Base-by-base conservation (phyloP, 2,888 invertebrate species). In the Drosophila sordidapex region DNA sequence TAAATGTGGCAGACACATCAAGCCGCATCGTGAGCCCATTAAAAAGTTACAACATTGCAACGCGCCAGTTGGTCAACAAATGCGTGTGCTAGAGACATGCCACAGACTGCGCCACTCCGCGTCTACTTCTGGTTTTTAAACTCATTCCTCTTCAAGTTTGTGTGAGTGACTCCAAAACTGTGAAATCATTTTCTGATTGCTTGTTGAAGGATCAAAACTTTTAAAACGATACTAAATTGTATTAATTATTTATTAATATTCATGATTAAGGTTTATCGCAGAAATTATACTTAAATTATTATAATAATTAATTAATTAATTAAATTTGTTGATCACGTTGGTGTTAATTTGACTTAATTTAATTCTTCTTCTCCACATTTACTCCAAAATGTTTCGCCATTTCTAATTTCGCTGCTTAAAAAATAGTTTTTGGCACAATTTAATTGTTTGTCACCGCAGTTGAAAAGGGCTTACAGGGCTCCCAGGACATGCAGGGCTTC, bases 11-110 rank as follows among this genome's bases (percentile, higher is more conserved):
- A 40, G 56, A 56, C 29, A n/a, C 11, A 11, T 29, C 56, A 7
- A 27, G 38, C 56, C 18, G 31, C 51, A 52, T 31, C n/a, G 51
- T 31, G 29, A 21, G 29, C 43, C 74, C 81, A 81, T 79, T 79
- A 79, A 81, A 81, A 81, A 70, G 70, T 77, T 57, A 78, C 78
- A 70, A 75, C 72, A 56, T 70, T 81, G 69, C 71, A 67, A 31
- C 43, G 33, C 58, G 52, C 67, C 70, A 48, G 70, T 69, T 61
- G 81, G 81, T 77, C 81, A 83, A 62, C 83, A 81, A 57, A 69
- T 60, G 76, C 70, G 49, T 66, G 76, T 25, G 15, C 35, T 25
- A 69, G 57, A 67, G 78, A 71, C 81, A 81, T 76, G 81, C 75
- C 84, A 60, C 84, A 75, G 60, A 61, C 29, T 36, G 25, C 11